These are phyloP conservation scores for Caenorhabditis becei DNA, from an alignment of 2,888 invertebrate genomes.

Conservation along the genomic window DNA sequence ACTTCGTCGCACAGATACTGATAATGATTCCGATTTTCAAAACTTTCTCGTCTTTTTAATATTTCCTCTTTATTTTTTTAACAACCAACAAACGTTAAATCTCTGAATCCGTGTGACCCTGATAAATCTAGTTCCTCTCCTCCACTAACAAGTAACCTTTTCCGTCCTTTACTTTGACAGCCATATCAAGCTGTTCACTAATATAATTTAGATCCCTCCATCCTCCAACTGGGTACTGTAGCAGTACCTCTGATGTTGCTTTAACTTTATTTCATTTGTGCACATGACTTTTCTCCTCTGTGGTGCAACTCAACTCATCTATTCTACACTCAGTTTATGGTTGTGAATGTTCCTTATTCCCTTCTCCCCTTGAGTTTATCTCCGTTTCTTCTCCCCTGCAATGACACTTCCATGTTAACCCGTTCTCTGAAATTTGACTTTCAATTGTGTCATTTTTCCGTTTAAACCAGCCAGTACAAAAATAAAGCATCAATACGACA, in stretches of 20 bases:
- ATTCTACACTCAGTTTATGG: conserved; percentile 38
- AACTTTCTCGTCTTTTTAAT: not conserved
- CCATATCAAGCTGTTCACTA: conserved; percentile 19
- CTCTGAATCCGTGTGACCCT: conserved; percentile 63
- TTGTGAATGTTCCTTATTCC: conserved; percentile 38
- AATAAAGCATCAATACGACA: conserved; percentile 23
- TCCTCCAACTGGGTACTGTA: conserved; percentile 37
- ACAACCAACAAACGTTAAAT: conserved; percentile 5
- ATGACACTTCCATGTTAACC: conserved; percentile 8
- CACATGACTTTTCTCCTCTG: conserved; percentile 40
- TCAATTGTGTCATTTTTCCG: conserved; percentile 34
- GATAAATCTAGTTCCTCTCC: conserved; percentile 57
- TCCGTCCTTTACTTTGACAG: conserved; percentile 5
- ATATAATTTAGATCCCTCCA: conserved; percentile 14
- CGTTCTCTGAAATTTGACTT: conserved; percentile 7
- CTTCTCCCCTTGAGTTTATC: not conserved
- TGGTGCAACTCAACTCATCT: conserved; percentile 25
- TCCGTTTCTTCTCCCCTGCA: not conserved
- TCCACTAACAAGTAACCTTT: not conserved
- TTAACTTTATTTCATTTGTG: conserved; percentile 24
- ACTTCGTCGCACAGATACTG: conserved; percentile 53
- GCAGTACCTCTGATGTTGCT: conserved; percentile 39
- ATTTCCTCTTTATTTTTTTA: not conserved
- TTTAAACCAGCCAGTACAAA: conserved; percentile 42
- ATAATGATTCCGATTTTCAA: not conserved